These are phyloP conservation scores for Lordiphosa mommai DNA, from an alignment of 1,140 invertebrate species.

Conservation along the genomic window DNA sequence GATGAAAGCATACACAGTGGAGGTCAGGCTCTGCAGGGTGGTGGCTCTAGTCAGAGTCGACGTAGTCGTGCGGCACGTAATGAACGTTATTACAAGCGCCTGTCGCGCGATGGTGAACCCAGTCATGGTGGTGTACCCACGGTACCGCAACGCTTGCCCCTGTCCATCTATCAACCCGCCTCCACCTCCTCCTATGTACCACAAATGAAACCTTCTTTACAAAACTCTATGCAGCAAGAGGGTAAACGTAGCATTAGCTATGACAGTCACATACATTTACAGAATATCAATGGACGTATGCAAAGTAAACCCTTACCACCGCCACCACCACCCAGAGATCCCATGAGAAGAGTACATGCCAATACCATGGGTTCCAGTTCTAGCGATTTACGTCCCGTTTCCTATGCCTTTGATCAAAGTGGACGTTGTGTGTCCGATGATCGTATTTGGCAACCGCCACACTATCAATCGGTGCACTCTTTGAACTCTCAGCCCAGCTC, in stretches of 20 bases:
- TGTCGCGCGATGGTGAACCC: conserved; percentile 84
- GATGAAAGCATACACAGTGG: conserved; percentile 84
- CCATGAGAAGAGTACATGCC: conserved; percentile 81
- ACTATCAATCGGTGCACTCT: conserved; percentile 72
- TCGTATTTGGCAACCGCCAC: conserved; percentile 81
- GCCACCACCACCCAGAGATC: conserved; percentile 86
- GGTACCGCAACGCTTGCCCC: conserved; percentile 53
- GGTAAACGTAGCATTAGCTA: conserved; percentile 77
- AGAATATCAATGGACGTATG: conserved; percentile 50
- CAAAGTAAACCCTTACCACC: conserved; percentile 81
- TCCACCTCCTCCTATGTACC: conserved; percentile 32
- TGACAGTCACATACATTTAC: conserved; percentile 70
- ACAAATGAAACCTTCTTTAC: conserved; percentile 62
- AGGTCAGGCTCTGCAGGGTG: conserved; percentile 80
- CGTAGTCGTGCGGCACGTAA: conserved; percentile 86
- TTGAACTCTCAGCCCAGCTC: conserved; percentile 55
- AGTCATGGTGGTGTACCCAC: conserved; percentile 81
- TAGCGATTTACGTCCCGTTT: conserved; percentile 79
- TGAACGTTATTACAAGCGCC: conserved; percentile 87
- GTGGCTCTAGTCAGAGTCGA: conserved; percentile 64
- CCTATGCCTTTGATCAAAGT: conserved; percentile 80
- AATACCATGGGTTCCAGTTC: conserved; percentile 45
- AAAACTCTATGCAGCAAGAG: conserved; percentile 62
- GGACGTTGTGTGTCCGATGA: conserved; percentile 78
- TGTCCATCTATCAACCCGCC: conserved; percentile 64